Base-by-base conservation (phyloP, 1,140 invertebrate genomes). In the Ips typographus region DNA sequence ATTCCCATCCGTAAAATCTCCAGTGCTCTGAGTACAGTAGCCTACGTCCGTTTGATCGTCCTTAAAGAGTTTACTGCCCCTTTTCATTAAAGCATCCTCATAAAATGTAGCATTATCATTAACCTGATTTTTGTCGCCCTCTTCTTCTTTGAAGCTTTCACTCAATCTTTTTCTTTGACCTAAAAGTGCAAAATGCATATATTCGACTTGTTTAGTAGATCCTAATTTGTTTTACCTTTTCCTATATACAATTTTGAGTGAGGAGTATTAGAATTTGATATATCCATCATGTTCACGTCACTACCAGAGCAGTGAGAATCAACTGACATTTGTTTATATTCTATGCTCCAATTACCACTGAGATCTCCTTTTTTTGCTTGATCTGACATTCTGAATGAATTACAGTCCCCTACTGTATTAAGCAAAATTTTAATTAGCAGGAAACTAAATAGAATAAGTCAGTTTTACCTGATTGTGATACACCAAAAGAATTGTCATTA, bases 141-240 rank as follows among this genome's bases (percentile, higher is more conserved):
- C 69, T 40, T 72, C 75, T 5, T 65, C 62, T 55, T 75, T 76
- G 72, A 80, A 80, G 68, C 78, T 80, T 61, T 79, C 76, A 7
- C 77, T 78, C 39, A 80, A 72, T 75, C 78, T 79, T 72, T 80
- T 80, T 58, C 77, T 65, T 62, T 79, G 77, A 67, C 77, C 63
- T 68, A 37, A 40, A 68, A 61, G 4, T 40, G 8, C 2, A 2
- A 3, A 63, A 63, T 63, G n/a, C n/a, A 49, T 51, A 4, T 52
- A 63, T 53, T 40, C 52, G 3, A 56, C 4, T 7, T 3, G 56
- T 42, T n/a, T 22, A 22, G 22, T 22, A 22, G 22, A 22, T 22
- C 22, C 22, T 22, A 22, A 22, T 22, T 22, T 22, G 22, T 22
- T 22, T 49, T 56, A 63, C 67, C 67, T 52, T 63, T 70, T 44